phyloP scores from a whole-genome alignment of 2,113 vertebrate genomes.

The Eonycteris spelaea region DNA sequence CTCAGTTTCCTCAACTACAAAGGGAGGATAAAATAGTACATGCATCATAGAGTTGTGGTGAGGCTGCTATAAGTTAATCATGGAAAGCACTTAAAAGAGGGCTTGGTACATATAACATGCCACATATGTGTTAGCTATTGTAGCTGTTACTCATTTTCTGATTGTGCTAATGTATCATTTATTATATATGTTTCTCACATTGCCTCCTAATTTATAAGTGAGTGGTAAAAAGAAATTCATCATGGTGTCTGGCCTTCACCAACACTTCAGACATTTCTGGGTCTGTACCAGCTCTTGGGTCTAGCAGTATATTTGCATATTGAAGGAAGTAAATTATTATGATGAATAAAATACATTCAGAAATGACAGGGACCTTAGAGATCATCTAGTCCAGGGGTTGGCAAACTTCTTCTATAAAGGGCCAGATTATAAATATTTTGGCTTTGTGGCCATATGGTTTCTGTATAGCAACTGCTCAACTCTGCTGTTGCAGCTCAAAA shows the following conservation, averaged over 20 bases:
- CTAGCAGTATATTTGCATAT: not conserved
- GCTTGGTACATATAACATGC: not conserved
- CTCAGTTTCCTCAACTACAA: not conserved
- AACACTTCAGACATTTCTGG: not conserved
- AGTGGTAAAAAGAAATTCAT: not conserved
- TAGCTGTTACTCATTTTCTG: not conserved
- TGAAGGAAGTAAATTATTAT: not conserved
- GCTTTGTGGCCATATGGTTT: not conserved
- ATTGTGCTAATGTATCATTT: not conserved
- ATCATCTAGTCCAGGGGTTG: not conserved
- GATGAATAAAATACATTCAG: not conserved
- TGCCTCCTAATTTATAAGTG: not conserved
- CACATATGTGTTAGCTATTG: not conserved
- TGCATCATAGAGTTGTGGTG: not conserved
- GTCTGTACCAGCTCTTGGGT: not conserved
- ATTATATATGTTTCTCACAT: not conserved
- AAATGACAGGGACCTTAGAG: not conserved
- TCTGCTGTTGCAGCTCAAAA: not conserved
- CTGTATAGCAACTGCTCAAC: not conserved
- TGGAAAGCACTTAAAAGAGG: not conserved
- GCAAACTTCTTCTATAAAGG: not conserved
- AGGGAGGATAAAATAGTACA: not conserved
- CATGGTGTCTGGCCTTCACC: not conserved
- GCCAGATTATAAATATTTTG: conserved; percentile 21
- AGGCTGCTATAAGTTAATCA: not conserved